A percentile compares a stretch with the other conserved stretches of the same genome.
phyloP scores from a whole-genome alignment of 1,140 invertebrate species.

The Aplysia californica region DNA sequence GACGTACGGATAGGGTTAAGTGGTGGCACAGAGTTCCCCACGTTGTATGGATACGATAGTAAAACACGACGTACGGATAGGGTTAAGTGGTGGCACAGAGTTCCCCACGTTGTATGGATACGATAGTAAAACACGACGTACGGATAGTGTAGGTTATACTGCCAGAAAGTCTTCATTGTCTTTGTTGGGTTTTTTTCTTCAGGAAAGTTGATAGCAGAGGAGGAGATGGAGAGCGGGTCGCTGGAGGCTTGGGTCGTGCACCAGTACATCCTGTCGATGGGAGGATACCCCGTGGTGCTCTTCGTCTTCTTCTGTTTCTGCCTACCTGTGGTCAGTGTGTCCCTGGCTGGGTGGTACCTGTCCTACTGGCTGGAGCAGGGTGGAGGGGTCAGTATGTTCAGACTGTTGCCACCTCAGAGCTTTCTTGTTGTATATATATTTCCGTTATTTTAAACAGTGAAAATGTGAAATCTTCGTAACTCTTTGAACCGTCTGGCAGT shows the following conservation, averaged over 20 bases:
- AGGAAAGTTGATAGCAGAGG: conserved; percentile 51
- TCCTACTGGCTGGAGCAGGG: conserved; percentile 75
- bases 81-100: no score
- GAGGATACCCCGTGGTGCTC: conserved; percentile 71
- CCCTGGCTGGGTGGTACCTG: conserved; percentile 78
- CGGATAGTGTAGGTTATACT: not conserved
- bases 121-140: no score
- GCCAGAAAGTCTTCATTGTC: not conserved
- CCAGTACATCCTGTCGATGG: conserved; percentile 73
- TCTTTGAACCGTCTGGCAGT: not conserved
- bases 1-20: no score
- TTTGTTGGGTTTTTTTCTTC: no score
- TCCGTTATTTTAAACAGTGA: not conserved
- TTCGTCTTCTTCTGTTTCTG: conserved; percentile 72
- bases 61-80: no score
- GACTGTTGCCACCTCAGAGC: no score
- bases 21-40: no score
- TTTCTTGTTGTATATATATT: not conserved
- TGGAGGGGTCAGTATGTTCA: conserved; percentile 61
- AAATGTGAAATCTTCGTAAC: not conserved
- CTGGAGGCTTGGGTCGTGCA: conserved; percentile 70
- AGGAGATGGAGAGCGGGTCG: conserved; percentile 68
- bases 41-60: no score
- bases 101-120: no score
- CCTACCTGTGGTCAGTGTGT: conserved; percentile 72